Base-by-base conservation (phyloP, 2,113 vertebrate species). In the Glareola pratincola region DNA sequence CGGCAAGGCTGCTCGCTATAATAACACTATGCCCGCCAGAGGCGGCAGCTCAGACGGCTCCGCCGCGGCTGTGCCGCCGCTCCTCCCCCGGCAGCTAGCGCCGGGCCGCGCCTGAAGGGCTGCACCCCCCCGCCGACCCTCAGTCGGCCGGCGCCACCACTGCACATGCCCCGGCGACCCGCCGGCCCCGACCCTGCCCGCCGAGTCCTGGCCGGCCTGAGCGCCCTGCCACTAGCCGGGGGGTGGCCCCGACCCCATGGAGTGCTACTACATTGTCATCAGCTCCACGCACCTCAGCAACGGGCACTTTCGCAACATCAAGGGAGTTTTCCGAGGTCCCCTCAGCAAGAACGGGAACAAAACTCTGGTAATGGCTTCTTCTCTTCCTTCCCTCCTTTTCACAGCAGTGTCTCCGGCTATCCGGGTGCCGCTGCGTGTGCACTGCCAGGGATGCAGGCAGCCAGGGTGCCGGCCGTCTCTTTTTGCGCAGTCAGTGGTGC, bases 241-340 rank as follows among this genome's bases (percentile, higher is more conserved):
- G 90, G 97, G 67, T 84, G 97, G 94, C 76, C 86, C 88, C 60
- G 51, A 90, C 97, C 98, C 98, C 97, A 99, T 99, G 99, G 99
- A 99, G 98, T 99, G 99, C 98, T 99, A 99, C 98, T 99, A 99
- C 96, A 99, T 99, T 77, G 99, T 99, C 98, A 99, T 99, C 98
- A 99, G 99, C 98, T 99, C 99, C 98, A 98, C 99, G 95, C 99
- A 99, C 96, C 99, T 99, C 98, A 98, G 98, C 98, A 99, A 99
- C 94, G 99, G 99, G 92, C 99, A 99, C 98, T 99, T 99, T 98
- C 98, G 99, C 97, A 99, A 98, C 98, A 99, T 99, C 99, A 99
- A 99, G 97, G 99, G 99, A 98, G 99, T 99, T 97, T 99, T 99
- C 98, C 98, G 99, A 60, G 99, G 99, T 91, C 99, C 99, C 59